Evolutionary conservation across 2,888 invertebrate species (phyloP).

Genomic region (Drosophila ezoana): DNA sequence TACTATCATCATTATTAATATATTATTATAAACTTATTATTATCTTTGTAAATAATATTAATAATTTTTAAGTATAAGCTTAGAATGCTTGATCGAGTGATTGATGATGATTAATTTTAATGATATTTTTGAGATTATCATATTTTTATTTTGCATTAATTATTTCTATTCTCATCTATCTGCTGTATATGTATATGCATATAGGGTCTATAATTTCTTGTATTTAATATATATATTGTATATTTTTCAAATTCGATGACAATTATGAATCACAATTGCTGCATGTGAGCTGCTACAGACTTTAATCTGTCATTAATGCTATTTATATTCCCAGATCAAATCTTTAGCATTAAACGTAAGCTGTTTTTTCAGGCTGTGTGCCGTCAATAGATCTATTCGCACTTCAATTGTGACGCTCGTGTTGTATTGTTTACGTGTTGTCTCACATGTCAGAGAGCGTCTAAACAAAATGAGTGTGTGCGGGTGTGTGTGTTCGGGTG

Average conservation of each 20-base stretch:
- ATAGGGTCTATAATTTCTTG: no score
- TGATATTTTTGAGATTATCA: no score
- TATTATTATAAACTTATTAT: no score
- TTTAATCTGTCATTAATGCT: conserved; percentile 11
- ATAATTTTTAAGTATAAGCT: no score
- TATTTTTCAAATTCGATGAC: background rate
- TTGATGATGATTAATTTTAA: no score
- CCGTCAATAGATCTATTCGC: conserved; percentile 65
- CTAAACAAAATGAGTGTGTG: conserved; percentile 7
- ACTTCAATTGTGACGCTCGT: conserved; percentile 67
- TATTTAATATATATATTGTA: background rate
- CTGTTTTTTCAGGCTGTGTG: conserved; percentile 43
- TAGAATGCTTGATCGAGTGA: no score
- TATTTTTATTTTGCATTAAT: no score
- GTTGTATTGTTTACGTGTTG: conserved; percentile 51
- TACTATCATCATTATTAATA: no score
- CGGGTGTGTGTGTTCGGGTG: background rate
- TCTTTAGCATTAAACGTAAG: conserved; percentile 41
- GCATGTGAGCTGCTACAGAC: background rate
- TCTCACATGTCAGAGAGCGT: conserved; percentile 49
- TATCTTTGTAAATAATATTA: no score
- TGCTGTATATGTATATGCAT: no score
- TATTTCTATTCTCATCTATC: no score
- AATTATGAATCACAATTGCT: background rate
- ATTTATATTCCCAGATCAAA: conserved; percentile 22